Evolutionary conservation across 2,113 vertebrate species (phyloP).

Genomic region (Elephantulus edwardii): DNA sequence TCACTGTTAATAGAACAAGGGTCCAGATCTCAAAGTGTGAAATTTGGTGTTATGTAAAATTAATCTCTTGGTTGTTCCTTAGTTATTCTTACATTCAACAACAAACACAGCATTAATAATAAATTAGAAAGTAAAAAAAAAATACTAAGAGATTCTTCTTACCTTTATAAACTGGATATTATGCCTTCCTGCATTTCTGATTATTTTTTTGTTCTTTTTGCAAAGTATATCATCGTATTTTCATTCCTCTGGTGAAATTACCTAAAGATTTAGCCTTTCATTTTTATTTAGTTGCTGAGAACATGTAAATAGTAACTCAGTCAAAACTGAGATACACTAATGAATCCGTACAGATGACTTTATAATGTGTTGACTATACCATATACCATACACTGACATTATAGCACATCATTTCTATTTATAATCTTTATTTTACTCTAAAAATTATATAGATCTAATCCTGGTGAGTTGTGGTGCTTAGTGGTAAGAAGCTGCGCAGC

Average conservation of each 20-base stretch:
- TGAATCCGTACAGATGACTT: background rate
- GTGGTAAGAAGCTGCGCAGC: no score
- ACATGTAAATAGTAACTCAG: background rate
- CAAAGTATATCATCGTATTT: constrained; percentile 20
- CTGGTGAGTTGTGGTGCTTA: background rate
- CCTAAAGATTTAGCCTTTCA: constrained; percentile 37
- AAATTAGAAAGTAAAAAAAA: constrained; percentile 28
- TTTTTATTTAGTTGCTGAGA: constrained; percentile 41
- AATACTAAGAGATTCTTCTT: constrained; percentile 8
- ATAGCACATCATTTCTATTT: background rate
- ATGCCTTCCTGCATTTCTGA: background rate
- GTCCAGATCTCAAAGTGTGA: constrained; percentile 17
- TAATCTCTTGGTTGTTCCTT: constrained; percentile 22
- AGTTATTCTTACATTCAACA: background rate
- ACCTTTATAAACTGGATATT: background rate
- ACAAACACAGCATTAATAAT: constrained; percentile 7
- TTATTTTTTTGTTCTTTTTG: constrained; percentile 18
- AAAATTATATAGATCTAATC: background rate
- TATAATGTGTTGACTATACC: no score
- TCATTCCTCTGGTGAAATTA: constrained; percentile 37
- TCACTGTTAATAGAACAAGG: background rate
- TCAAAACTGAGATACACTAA: constrained; percentile 6
- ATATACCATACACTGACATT: background rate
- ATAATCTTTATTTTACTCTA: constrained; percentile 14
- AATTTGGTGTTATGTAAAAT: constrained; percentile 9